Conservation (phyloP, 1,140 invertebrate genomes). For the Drosophila nikananu region DNA sequence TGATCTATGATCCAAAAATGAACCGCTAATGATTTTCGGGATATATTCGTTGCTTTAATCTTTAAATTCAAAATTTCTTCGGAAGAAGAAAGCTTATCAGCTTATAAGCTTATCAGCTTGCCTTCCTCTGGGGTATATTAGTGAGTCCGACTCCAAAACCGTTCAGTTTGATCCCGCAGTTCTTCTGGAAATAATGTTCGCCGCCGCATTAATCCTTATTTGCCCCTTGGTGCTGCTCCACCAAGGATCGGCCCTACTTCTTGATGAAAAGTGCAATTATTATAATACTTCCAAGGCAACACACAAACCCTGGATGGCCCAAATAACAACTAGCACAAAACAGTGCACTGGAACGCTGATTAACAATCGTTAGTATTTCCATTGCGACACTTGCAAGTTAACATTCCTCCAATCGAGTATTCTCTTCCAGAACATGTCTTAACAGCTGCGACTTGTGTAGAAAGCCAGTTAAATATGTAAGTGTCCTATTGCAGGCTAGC, state of each 20-base stretch:
- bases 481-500: background rate
- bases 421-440: slow-evolving; percentile 1
- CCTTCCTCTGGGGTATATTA: too few species aligned
- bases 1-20: too few species aligned
- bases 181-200: background rate
- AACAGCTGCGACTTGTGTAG: slow-evolving; percentile 1
- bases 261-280: background rate
- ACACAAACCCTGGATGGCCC: slow-evolving; percentile 1
- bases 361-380: slow-evolving; percentile 4
- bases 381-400: background rate
- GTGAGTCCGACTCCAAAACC: background rate
- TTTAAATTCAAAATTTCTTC: too few species aligned
- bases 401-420: background rate
- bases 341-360: background rate
- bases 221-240: background rate
- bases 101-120: background rate
- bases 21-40: too few species aligned
- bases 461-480: background rate
- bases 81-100: too few species aligned
- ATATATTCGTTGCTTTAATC: background rate
- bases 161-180: background rate
- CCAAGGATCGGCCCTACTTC: background rate
- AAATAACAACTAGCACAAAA: background rate
- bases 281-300: accelerated
- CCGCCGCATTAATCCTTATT: background rate